phyloP scores from a whole-genome alignment of 1,140 invertebrate genomes.

The Carcinoscorpius rotundicauda region DNA sequence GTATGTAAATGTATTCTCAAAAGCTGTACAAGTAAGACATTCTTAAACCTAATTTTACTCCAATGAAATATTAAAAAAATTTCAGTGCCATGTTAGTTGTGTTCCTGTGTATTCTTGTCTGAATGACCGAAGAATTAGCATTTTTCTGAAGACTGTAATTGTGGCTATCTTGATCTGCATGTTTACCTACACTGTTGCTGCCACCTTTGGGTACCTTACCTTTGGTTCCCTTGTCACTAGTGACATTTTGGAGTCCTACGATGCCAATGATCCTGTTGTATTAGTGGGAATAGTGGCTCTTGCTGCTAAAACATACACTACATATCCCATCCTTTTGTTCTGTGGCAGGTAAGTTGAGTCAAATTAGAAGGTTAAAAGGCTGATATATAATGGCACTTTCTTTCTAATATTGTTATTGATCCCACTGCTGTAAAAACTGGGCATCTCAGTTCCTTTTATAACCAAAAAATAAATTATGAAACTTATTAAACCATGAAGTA shows the following conservation, averaged over 20 bases:
- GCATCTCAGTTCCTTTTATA: no score
- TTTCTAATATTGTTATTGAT: no score
- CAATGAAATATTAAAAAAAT: no score
- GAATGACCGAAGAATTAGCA: constrained; percentile 34
- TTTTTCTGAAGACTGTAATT: constrained; percentile 43
- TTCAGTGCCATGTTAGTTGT: constrained; percentile 52
- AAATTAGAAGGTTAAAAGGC: no score
- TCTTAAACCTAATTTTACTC: no score
- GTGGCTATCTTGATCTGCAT: constrained; percentile 47
- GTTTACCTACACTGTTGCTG: constrained; percentile 45
- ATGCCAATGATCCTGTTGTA: constrained; percentile 36
- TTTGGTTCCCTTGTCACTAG: constrained; percentile 49
- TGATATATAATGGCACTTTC: no score
- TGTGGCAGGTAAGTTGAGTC: constrained; percentile 42
- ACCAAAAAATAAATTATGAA: no score
- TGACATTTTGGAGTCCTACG: constrained; percentile 48
- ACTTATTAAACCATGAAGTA: no score
- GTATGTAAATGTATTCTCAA: no score
- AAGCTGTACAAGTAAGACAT: no score
- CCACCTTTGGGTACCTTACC: constrained; percentile 49
- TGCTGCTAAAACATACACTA: constrained; percentile 51
- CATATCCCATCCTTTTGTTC: constrained; percentile 53
- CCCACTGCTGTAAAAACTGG: no score
- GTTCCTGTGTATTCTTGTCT: constrained; percentile 53
- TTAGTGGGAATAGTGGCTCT: constrained; percentile 46